phyloP scores from a whole-genome alignment of 2,113 vertebrate genomes.

The Vulpes lagopus region DNA sequence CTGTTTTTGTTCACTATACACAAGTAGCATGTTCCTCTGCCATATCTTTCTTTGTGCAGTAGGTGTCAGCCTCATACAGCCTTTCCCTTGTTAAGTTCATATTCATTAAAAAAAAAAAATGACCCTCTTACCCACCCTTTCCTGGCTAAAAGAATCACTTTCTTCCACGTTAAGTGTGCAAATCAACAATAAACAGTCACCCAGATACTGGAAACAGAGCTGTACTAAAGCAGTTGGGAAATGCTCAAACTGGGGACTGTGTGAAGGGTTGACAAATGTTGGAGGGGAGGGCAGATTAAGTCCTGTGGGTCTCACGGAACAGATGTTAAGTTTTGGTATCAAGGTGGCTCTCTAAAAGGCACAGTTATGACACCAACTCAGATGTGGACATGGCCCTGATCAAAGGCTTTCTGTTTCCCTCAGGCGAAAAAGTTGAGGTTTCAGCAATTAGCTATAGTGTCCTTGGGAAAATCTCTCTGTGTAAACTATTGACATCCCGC shows the following conservation, averaged over 20 bases:
- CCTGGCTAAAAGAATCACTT: constrained; percentile 20
- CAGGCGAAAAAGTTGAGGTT: neutral
- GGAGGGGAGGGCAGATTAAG: neutral
- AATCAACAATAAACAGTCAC: constrained; percentile 1
- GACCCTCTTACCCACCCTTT: neutral
- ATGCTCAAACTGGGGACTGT: neutral
- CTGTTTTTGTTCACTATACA: neutral
- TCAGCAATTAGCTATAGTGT: neutral
- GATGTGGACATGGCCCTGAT: neutral
- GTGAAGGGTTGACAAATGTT: neutral
- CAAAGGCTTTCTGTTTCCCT: neutral
- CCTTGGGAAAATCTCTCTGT: neutral
- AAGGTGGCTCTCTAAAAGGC: neutral
- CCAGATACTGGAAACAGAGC: constrained; percentile 10
- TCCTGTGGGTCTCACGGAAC: neutral
- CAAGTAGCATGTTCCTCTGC: neutral
- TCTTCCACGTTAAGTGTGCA: constrained; percentile 18
- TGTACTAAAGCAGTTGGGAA: constrained; percentile 13
- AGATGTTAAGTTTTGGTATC: neutral
- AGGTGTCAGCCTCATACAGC: constrained; percentile 78
- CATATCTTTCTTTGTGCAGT: constrained; percentile 46
- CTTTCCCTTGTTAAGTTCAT: constrained; percentile 39
- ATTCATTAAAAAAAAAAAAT: neutral
- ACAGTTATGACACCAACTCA: neutral
- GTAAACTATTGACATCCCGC: neutral